phyloP scores from a whole-genome alignment of 2,888 invertebrate genomes.

The Lordiphosa fenestrarum region DNA sequence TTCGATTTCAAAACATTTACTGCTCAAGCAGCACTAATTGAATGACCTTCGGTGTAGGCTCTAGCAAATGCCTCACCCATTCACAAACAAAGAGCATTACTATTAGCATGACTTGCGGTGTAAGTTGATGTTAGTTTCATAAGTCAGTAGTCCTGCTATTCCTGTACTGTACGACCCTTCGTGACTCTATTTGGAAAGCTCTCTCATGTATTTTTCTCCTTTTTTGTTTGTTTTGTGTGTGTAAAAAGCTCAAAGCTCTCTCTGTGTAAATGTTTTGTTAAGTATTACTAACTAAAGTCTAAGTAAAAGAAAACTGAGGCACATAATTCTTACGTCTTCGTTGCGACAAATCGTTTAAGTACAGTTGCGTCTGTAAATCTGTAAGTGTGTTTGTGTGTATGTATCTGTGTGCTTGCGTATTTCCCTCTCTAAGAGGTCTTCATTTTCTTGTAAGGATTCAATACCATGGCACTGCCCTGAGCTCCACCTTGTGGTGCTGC shows the following conservation, averaged over 20 bases:
- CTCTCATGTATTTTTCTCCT: slow-evolving; percentile 12
- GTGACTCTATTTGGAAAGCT: slow-evolving; percentile 1
- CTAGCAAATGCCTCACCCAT: no score
- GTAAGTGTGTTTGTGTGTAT: background rate
- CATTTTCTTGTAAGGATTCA: slow-evolving; percentile 95
- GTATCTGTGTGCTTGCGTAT: background rate
- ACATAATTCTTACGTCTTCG: slow-evolving; percentile 62
- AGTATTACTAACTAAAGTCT: slow-evolving; percentile 29
- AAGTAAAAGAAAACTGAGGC: slow-evolving; percentile 59
- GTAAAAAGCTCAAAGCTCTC: background rate
- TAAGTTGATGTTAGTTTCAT: background rate
- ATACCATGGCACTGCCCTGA: slow-evolving; percentile 81
- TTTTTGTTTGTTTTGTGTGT: background rate
- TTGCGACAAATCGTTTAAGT: slow-evolving; percentile 46
- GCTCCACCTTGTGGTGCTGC: slow-evolving; percentile 48
- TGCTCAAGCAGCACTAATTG: no score
- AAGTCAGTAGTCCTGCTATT: background rate
- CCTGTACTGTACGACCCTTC: background rate
- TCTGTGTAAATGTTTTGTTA: slow-evolving; percentile 2
- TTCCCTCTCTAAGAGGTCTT: slow-evolving; percentile 84
- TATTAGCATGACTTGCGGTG: no score
- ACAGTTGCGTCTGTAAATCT: slow-evolving; percentile 38
- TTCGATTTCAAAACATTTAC: no score
- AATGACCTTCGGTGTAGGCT: no score
- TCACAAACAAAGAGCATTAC: no score